Conservation (phyloP, 2,113 vertebrate genomes). For the Lathamus discolor region DNA sequence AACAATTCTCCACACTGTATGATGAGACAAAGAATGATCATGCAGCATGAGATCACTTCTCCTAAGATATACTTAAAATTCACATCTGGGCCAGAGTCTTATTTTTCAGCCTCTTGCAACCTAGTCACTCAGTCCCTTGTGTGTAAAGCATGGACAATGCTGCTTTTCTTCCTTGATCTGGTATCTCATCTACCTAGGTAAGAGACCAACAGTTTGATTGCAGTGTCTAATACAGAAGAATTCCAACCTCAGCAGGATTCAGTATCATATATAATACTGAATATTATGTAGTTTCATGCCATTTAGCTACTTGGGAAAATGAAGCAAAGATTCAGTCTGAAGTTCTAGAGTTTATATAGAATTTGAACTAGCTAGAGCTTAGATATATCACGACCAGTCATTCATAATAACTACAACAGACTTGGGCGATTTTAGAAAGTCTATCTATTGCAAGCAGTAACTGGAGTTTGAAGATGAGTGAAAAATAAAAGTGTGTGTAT, state of each 20-base stretch:
- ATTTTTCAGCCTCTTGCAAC: neutral
- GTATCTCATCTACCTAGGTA: neutral
- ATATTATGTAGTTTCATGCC: neutral
- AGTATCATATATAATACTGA: neutral
- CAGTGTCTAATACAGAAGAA: neutral
- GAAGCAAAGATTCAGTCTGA: neutral
- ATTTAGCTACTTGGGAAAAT: neutral
- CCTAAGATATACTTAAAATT: neutral
- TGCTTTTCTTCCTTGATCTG: neutral
- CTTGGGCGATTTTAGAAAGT: neutral
- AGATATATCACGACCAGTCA: neutral
- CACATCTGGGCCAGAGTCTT: neutral
- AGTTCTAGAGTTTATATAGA: neutral
- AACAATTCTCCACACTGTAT: neutral
- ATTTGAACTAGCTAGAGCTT: neutral
- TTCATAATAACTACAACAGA: neutral
- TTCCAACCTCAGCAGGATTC: neutral
- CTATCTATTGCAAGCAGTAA: neutral
- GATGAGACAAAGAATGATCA: neutral
- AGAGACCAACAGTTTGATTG: neutral
- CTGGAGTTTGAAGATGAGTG: neutral
- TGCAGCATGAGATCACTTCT: neutral
- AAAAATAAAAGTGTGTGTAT: neutral
- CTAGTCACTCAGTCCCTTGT: neutral
- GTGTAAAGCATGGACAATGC: neutral